These are phyloP conservation scores for Clarias gariepinus DNA, from an alignment of 2,113 vertebrate genomes.

Conservation along the genomic window DNA sequence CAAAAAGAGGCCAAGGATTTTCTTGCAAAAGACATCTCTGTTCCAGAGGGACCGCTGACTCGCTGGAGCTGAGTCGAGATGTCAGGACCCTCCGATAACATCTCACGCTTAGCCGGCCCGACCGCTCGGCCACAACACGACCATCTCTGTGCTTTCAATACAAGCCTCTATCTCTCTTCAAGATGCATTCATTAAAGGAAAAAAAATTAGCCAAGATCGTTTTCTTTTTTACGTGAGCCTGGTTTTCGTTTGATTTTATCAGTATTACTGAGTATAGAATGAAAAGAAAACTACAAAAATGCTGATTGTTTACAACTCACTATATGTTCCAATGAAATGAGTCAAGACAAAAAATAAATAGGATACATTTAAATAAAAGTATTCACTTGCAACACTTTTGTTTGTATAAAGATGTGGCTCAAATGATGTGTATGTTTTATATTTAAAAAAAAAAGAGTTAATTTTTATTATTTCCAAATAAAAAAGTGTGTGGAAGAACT, in stretches of 20 bases:
- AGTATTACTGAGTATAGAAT: constrained; percentile 68
- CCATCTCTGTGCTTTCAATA: constrained; percentile 86
- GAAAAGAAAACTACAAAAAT: constrained; percentile 58
- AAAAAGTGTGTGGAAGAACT: constrained; percentile 78
- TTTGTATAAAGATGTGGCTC: constrained; percentile 82
- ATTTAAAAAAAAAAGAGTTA: constrained; percentile 68
- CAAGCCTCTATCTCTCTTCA: constrained; percentile 80
- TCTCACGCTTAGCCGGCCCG: constrained; percentile 15
- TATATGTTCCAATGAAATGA: constrained; percentile 74
- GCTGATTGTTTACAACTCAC: constrained; percentile 78
- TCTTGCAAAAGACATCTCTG: constrained; percentile 69
- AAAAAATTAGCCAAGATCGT: constrained; percentile 63
- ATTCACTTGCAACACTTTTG: constrained; percentile 77
- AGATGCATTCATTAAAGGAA: constrained; percentile 17
- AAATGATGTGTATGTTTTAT: constrained; percentile 83
- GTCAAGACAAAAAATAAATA: constrained; percentile 24
- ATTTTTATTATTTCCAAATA: constrained; percentile 85
- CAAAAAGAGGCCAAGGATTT: constrained; percentile 76
- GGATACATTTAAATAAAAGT: constrained; percentile 57
- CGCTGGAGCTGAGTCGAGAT: constrained; percentile 40
- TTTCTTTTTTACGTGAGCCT: constrained; percentile 77
- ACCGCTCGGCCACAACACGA: constrained; percentile 79
- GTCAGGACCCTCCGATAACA: constrained; percentile 31
- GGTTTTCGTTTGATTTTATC: constrained; percentile 66
- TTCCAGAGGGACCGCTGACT: constrained; percentile 74